A percentile compares a stretch with the other conserved stretches of the same genome.
These are phyloP conservation scores for Gymnothorax reevesii DNA, from an alignment of 2,797 vertebrate genomes.

Conservation along the genomic window DNA sequence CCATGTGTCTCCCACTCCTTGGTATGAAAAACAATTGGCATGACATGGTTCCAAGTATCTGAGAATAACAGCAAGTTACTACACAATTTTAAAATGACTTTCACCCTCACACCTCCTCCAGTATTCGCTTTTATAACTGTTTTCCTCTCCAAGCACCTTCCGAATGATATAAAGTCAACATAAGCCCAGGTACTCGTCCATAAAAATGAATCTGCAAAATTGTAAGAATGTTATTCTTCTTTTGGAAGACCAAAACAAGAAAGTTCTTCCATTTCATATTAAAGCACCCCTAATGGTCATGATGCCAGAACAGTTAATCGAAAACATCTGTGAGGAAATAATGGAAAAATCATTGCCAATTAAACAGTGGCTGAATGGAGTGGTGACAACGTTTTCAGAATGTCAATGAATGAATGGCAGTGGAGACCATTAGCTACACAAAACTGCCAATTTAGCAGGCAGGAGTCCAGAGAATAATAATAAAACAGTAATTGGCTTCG, in stretches of 20 bases:
- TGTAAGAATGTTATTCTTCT: slow-evolving; percentile 53
- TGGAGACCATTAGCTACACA: neutral
- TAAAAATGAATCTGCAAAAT: slow-evolving; percentile 58
- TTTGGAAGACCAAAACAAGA: slow-evolving; percentile 51
- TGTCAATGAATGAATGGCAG: slow-evolving; percentile 22
- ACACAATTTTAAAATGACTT: neutral
- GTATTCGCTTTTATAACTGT: neutral
- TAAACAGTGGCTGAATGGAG: neutral
- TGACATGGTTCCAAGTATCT: neutral
- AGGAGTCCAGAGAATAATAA: slow-evolving; percentile 17
- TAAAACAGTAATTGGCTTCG: neutral
- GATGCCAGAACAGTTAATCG: slow-evolving; percentile 51
- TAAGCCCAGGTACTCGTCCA: slow-evolving; percentile 37
- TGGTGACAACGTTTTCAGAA: slow-evolving; percentile 9
- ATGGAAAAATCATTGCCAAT: slow-evolving; percentile 19
- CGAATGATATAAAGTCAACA: slow-evolving; percentile 45
- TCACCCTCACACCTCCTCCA: slow-evolving; percentile 10
- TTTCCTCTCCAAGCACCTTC: neutral
- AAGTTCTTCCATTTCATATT: slow-evolving; percentile 42
- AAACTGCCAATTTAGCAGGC: slow-evolving; percentile 28
- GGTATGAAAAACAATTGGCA: neutral
- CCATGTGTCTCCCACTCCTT: slow-evolving; percentile 36
- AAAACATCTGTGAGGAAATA: slow-evolving; percentile 60
- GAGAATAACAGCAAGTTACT: neutral
- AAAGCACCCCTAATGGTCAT: slow-evolving; percentile 56